Base-by-base conservation (phyloP, 2,888 invertebrate species). In the Torymus texanus region DNA sequence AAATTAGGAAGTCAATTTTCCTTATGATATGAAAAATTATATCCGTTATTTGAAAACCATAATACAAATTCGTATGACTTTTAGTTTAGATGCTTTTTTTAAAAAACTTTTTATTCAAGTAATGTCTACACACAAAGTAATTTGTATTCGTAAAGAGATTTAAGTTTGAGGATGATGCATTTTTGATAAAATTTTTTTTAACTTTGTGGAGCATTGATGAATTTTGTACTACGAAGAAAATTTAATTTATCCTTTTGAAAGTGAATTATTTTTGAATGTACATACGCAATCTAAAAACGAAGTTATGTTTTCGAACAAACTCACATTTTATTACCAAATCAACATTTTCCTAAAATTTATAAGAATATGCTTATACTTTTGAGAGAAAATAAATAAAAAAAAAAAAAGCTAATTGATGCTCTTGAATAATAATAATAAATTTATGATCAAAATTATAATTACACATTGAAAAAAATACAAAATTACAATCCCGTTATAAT, bases 211-310 rank as follows among this genome's bases (percentile, higher is more conserved):
- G 78, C 79, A 80, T 80, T 76, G 74, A 75, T 67, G 71, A 55
- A 75, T 67, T 41, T 75, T 66, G 41, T 72, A 68, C 74, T 75
- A 67, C 79, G 77, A 77, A 41, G 41, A 8, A 72, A 81, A 79
- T 79, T 81, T 74, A 65, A 78, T 79, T 75, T 66, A 73, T 73
- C n/a, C 5, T 79, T 41, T 81, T 75, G 24, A 29, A 50, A 53
- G 68, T 58, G 63, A 81, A 80, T 78, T 80, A 66, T 67, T 71
- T 77, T 82, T 82, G 67, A 80, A 75, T 82, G 81, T 81, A 82
- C 75, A 81, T 75, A 78, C 65, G 55, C 62, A 70, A 70, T 80
- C 58, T 72, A 58, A 62, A 70, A 79, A 65, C 58, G 67, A 76
- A 78, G 72, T 73, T 68, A 56, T 75, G 51, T 70, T 63, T 76